Evolutionary conservation across 2,113 vertebrate genomes (phyloP), one percentile per base, ranked within the genome.

Genomic region (Chloroceryle aenea): DNA sequence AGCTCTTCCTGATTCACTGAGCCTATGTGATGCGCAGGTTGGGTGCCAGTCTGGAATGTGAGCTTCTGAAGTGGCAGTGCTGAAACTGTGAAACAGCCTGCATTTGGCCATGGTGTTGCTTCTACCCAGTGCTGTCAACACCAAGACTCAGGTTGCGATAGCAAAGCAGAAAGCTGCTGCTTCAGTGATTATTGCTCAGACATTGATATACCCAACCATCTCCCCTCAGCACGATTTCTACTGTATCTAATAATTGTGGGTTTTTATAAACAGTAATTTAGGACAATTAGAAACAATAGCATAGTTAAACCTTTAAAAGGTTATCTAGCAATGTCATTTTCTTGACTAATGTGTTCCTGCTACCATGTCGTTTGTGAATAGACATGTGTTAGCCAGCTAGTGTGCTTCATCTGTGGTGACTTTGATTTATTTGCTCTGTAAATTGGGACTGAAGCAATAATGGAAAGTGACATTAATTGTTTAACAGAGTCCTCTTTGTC

Each of bases 341-440:
- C 50, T 90, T 97, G 95, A 97, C 95, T 96, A 94, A 96, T 91
- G 96, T 95, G 87, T 94, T 97, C 93, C 93, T 91, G 19, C 95
- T 93, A 87, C 96, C 96, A 91, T 98, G 98, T 98, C 98, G 93
- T 98, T 97, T 98, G 98, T 97, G 98, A 98, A 98, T 96, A 98
- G 98, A 97, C 97, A 97, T 97, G 97, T 98, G 98, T 98, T 98
- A 96, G 96, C 97, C 97, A 96, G 97, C 97, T 97, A 96, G 89
- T 87, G 90, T 90, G 92, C 96, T 97, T 98, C 97, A 97, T 98
- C 97, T 97, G 90, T 95, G 78, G 93, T 97, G 98, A 99, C 98
- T 98, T 99, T 99, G 98, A 99, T 99, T 98, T 99, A 99, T 99
- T 99, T 99, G 98, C 98, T 98, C 96, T 98, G 98, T 98, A 99